Conservation (phyloP, 2,797 vertebrate genomes). For the Mallotus villosus region DNA sequence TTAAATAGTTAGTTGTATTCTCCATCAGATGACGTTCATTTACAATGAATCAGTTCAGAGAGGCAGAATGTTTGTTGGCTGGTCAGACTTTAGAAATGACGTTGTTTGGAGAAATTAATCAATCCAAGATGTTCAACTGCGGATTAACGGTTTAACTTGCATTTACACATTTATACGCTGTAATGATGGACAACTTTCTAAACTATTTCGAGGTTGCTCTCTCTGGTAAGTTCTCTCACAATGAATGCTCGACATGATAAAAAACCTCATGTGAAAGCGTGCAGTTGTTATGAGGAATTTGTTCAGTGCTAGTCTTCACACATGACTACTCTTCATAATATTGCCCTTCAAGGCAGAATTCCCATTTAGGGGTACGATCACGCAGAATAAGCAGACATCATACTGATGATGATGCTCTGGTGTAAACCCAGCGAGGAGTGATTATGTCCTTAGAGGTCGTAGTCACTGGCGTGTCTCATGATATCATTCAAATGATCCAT, state of each 20-base stretch:
- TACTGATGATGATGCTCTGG: conserved; percentile 40
- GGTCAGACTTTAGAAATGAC: neutral
- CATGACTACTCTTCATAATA: conserved; percentile 52
- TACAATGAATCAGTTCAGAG: neutral
- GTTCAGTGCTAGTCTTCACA: conserved; percentile 49
- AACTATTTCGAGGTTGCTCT: neutral
- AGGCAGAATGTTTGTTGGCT: neutral
- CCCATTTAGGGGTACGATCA: conserved; percentile 60
- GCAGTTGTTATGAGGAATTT: conserved; percentile 32
- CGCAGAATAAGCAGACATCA: conserved; percentile 57
- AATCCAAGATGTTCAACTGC: too few relatives aligned
- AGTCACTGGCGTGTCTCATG: conserved; percentile 75
- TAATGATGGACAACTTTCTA: neutral
- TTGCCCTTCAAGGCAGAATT: conserved; percentile 59
- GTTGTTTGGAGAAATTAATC: neutral
- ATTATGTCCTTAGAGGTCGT: conserved; percentile 85
- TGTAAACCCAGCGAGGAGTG: conserved; percentile 53
- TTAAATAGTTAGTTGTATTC: conserved; percentile 30
- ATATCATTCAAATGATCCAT: conserved; percentile 86
- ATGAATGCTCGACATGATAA: conserved; percentile 28
- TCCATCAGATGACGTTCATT: conserved; percentile 2
- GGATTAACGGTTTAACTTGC: too few relatives aligned
- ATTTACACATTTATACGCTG: neutral
- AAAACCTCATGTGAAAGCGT: conserved; percentile 20
- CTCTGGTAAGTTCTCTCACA: neutral